Percentiles rank a stretch among this genome's conserved stretches.
phyloP scores from a whole-genome alignment of 2,888 invertebrate genomes.

The Eupithecia exiguata region DNA sequence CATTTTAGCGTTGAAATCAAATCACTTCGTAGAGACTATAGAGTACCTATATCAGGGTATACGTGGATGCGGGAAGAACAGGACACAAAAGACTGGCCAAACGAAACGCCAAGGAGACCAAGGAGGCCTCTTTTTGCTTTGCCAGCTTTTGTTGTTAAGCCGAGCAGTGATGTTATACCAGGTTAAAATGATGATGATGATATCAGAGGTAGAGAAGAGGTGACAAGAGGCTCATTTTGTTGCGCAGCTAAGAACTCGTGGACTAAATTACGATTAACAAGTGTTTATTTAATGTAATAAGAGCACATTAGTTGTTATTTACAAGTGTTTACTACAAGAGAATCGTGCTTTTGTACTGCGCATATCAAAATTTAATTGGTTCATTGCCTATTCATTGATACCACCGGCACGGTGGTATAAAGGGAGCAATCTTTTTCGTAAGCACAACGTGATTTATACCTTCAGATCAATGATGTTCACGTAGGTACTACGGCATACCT shows the following conservation, averaged over 20 bases:
- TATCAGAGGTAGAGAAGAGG: conserved; percentile 45
- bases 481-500: background rate
- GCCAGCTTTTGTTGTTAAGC: too few species aligned
- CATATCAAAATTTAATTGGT: conserved; percentile 46
- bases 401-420: conserved; percentile 34
- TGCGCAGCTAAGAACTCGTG: conserved; percentile 70
- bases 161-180: too few species aligned
- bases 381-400: conserved; percentile 42
- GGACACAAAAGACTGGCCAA: too few species aligned
- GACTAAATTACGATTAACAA: conserved; percentile 63
- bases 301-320: conserved; percentile 56
- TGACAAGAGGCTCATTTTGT: conserved; percentile 55
- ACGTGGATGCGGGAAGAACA: too few species aligned
- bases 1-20: background rate
- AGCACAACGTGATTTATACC: conserved; percentile 24
- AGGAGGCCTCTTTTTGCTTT: too few species aligned
- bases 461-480: conserved; percentile 5
- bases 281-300: conserved; percentile 59
- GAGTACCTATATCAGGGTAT: too few species aligned
- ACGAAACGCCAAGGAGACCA: too few species aligned
- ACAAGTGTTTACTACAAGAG: conserved; percentile 44
- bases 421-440: conserved; percentile 35
- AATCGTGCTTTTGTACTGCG: conserved; percentile 47
- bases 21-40: background rate
- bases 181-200: too few species aligned